Percentiles rank a stretch among this genome's conserved stretches.
These are phyloP conservation scores for Apis dorsata DNA, from an alignment of 1,140 invertebrate genomes.

Conservation along the genomic window DNA sequence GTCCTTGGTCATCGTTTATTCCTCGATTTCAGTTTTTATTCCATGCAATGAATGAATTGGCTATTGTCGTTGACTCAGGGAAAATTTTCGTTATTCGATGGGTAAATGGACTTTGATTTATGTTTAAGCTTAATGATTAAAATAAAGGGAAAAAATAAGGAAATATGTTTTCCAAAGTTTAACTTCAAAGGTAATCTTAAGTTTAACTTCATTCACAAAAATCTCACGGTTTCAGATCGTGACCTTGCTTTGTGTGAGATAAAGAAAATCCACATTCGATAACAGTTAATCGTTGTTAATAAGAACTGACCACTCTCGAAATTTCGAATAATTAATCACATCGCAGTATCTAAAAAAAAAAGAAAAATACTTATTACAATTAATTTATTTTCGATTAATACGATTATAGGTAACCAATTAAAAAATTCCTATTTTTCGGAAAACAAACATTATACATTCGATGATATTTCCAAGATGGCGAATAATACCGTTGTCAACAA, in stretches of 20 bases:
- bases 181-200: not conserved
- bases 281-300: not conserved
- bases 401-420: no score
- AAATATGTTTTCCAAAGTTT: not conserved
- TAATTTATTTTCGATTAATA: no score
- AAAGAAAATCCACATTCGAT: not conserved
- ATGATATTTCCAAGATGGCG: no score
- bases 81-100: not conserved
- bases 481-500: not conserved
- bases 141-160: no score
- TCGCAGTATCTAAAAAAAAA: no score
- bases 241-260: not conserved
- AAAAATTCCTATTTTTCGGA: no score
- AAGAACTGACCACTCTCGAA: no score
- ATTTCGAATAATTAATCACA: no score
- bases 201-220: not conserved
- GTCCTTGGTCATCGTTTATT: not conserved
- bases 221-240: not conserved
- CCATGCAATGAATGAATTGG: accelerated
- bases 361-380: no score
- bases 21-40: not conserved
- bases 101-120: not conserved
- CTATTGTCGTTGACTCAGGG: not conserved
- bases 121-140: no score
- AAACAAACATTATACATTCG: no score